Conservation (phyloP, 1,140 invertebrate species). For the Nomia melanderi region DNA sequence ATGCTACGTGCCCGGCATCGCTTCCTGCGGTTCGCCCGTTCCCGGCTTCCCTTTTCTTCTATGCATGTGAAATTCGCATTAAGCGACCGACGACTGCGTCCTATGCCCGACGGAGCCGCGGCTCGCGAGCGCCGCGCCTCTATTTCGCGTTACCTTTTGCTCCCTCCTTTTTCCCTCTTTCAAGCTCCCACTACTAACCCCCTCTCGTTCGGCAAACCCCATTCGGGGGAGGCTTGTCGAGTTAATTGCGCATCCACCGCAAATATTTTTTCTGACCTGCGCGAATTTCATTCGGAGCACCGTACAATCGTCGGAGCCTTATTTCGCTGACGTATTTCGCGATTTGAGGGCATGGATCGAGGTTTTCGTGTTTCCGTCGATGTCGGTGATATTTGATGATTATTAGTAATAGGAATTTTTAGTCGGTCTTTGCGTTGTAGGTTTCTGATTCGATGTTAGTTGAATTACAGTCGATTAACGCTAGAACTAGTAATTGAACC, state of each 20-base stretch:
- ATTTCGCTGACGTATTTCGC: not conserved
- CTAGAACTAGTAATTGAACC: too few species aligned
- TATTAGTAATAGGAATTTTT: too few species aligned
- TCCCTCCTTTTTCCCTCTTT: slow-evolving; percentile 11
- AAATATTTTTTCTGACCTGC: slow-evolving; percentile 19
- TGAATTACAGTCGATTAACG: too few species aligned
- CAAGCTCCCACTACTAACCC: too few species aligned
- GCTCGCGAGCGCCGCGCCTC: slow-evolving; percentile 22
- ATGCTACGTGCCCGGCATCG: slow-evolving; percentile 72
- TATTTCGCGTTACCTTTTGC: not conserved
- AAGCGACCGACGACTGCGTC: slow-evolving; percentile 55
- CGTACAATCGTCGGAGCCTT: not conserved
- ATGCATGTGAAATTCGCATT: slow-evolving; percentile 70
- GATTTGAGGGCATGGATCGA: too few species aligned
- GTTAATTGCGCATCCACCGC: slow-evolving; percentile 37
- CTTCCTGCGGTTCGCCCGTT: slow-evolving; percentile 53
- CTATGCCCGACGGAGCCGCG: slow-evolving; percentile 21
- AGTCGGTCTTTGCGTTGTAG: too few species aligned
- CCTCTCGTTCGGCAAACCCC: not conserved
- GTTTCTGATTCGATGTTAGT: too few species aligned
- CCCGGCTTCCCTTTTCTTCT: slow-evolving; percentile 44
- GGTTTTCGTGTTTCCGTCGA: too few species aligned
- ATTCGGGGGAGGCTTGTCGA: slow-evolving; percentile 7
- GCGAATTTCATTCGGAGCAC: slow-evolving; percentile 27
- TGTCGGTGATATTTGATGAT: too few species aligned